Evolutionary conservation across 1,140 invertebrate genomes (phyloP).

Genomic region (Caerostris darwini): DNA sequence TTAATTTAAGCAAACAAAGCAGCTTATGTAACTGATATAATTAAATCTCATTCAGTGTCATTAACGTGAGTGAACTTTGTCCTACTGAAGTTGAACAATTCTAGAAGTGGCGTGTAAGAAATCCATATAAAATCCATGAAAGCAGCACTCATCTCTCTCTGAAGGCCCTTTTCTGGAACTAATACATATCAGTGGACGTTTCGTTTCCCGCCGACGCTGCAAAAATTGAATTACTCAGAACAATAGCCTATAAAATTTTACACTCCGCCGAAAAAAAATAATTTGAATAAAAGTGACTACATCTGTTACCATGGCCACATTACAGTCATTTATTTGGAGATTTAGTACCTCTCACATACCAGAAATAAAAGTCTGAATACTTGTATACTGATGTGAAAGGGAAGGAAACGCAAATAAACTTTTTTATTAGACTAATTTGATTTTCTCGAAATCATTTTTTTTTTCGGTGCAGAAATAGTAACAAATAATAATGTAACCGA

Average conservation of each 20-base stretch:
- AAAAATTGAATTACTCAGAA: conserved; percentile 42
- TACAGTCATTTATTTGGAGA: conserved; percentile 10
- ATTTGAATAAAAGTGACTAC: conserved; percentile 54
- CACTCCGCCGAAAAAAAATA: conserved; percentile 38
- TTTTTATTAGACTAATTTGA: neutral
- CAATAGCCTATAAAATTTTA: conserved; percentile 60
- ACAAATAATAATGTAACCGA: neutral
- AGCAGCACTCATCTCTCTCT: neutral
- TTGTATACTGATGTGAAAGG: conserved; percentile 12
- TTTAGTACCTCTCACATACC: conserved; percentile 11
- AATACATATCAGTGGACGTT: conserved; percentile 17
- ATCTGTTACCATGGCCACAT: neutral
- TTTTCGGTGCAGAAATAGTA: neutral
- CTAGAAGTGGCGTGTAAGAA: neutral
- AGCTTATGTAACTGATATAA: too few species aligned
- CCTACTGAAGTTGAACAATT: too few species aligned
- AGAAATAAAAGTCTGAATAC: neutral
- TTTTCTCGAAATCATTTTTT: neutral
- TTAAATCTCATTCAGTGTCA: too few species aligned
- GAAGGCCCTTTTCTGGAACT: conserved; percentile 1
- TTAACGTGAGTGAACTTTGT: too few species aligned
- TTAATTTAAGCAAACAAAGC: too few species aligned
- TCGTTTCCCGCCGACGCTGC: neutral
- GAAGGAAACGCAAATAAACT: conserved; percentile 25
- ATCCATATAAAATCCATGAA: neutral